Conservation (phyloP, 2,888 invertebrate species). For the Selenia dentaria region DNA sequence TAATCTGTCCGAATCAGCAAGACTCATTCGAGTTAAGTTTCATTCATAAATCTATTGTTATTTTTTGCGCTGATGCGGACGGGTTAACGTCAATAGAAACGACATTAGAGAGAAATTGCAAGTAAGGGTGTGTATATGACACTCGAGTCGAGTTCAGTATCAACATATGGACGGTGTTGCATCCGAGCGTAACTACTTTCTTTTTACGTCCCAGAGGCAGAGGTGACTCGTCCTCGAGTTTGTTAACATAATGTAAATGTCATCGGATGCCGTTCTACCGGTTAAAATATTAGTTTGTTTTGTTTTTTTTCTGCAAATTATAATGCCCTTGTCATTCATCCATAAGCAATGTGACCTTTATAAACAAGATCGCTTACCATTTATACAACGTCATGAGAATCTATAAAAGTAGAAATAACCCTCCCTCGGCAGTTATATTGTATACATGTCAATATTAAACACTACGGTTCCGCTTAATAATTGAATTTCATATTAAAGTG, state of each 20-base stretch:
- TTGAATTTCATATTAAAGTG: conserved; percentile 27
- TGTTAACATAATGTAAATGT: conserved; percentile 76
- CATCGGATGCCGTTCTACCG: conserved; percentile 70
- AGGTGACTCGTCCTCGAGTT: conserved; percentile 64
- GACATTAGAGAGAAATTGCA: conserved; percentile 28
- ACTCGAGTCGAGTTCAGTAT: conserved; percentile 29
- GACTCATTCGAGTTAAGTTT: too few species aligned
- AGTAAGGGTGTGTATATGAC: conserved; percentile 24
- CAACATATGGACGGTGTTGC: conserved; percentile 37
- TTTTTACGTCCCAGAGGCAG: conserved; percentile 58
- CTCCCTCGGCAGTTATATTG: too few species aligned
- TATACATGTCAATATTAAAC: too few species aligned
- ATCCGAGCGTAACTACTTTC: conserved; percentile 61
- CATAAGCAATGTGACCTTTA: conserved; percentile 37
- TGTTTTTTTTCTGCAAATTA: conserved; percentile 59
- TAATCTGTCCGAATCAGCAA: too few species aligned
- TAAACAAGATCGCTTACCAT: conserved; percentile 6
- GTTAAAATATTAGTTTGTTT: conserved; percentile 54
- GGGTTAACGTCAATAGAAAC: conserved; percentile 15
- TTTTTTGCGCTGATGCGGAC: too few species aligned
- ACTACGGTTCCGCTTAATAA: conserved; percentile 20
- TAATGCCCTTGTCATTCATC: conserved; percentile 35
- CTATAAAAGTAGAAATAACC: too few species aligned
- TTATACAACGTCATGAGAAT: too few species aligned
- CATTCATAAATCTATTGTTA: too few species aligned